Evolutionary conservation across 2,113 vertebrate species (phyloP), one percentile per base, ranked within the genome.

Genomic region (Phylloscopus whistleri): DNA sequence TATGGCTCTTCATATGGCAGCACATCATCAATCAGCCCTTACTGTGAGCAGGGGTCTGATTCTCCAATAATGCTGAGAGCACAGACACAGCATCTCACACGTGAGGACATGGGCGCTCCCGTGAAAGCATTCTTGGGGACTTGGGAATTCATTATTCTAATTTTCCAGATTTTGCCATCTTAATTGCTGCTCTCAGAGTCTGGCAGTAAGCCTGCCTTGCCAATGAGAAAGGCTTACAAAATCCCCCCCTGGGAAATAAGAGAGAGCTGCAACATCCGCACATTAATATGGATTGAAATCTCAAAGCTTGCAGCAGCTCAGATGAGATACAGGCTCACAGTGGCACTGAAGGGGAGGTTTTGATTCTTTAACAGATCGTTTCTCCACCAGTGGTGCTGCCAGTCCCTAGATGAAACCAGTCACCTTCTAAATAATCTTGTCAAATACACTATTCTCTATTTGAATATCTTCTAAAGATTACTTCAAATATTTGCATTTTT

Each of bases 181-280:
- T 92, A 94, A 95, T 97, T 89, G 90, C 60, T 82, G 26, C 49
- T 89, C 53, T 84, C 84, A 1, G 6, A 94, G 73, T 22, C 80
- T 96, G 86, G 88, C 93, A 93, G 88, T 31, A 37, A 90, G 75
- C 79, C 83, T 70, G 85, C 63, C 68, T 84, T 56, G 79, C 53
- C 82, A 78, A 15, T 20, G 37, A 94, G 85, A 85, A 77, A 86
- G 31, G 33, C 72, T 73, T 76, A 44, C 72, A 88, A 55, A 91
- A 92, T 59, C 1, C 18, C 21, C 44, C 82, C 49, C 53, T 27
- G 95, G 89, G 94, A 96, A 97, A 96, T 95, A 94, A 95, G 73
- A 31, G 91, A 86, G 74, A 88, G 88, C 81, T 94, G 91, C 89
- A 95, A 68, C 77, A 94, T 92, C 89, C 81, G 10, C 95, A 79